phyloP scores from a whole-genome alignment of 2,113 vertebrate species.

The Ctenodactylus gundi region DNA sequence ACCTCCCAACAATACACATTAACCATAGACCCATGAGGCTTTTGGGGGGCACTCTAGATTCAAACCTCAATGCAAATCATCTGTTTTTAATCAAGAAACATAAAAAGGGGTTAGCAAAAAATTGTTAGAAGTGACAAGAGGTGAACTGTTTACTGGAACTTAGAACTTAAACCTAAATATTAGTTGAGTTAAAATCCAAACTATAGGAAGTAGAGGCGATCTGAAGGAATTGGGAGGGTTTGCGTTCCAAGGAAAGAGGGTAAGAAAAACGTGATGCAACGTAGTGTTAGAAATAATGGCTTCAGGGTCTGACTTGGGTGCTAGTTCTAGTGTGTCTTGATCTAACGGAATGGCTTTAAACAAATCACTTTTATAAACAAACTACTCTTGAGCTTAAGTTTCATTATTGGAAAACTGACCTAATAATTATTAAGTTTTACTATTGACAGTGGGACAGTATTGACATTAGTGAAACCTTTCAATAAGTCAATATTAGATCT shows the following conservation, averaged over 20 bases:
- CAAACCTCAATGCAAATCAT: neutral
- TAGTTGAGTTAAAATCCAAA: slow-evolving; percentile 29
- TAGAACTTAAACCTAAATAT: slow-evolving; percentile 6
- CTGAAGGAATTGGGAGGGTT: neutral
- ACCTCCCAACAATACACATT: too few relatives aligned
- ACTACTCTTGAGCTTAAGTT: slow-evolving; percentile 1
- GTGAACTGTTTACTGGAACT: neutral
- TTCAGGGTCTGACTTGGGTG: neutral
- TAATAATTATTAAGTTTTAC: too few relatives aligned
- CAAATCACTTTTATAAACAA: slow-evolving; percentile 26
- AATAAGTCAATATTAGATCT: too few relatives aligned
- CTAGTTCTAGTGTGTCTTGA: neutral
- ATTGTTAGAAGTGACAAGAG: neutral
- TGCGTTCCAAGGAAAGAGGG: neutral
- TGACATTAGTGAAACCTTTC: too few relatives aligned
- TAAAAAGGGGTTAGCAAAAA: neutral
- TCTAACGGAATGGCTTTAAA: neutral
- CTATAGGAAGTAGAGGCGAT: neutral
- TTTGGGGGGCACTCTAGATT: too few relatives aligned
- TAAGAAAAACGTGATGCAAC: neutral
- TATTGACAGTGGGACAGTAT: too few relatives aligned
- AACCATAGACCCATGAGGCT: too few relatives aligned
- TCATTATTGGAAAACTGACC: neutral
- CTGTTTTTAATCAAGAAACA: slow-evolving; percentile 12
- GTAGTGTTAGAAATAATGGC: neutral